Evolutionary conservation across 2,888 invertebrate genomes (phyloP), one percentile per base, ranked within the genome.

Genomic region (Conus canariensis): DNA sequence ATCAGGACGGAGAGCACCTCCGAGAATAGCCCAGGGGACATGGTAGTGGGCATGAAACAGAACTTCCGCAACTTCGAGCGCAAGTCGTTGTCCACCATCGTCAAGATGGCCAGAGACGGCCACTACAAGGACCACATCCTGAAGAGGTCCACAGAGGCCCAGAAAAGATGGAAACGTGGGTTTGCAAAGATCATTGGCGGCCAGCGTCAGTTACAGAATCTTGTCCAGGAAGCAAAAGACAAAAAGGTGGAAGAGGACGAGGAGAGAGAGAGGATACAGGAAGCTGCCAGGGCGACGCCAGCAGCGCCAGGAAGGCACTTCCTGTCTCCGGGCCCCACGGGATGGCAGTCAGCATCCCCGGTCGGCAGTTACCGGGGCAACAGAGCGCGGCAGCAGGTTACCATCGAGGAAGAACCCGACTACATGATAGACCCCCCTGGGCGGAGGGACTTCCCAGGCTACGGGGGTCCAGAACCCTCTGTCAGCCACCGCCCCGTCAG

Each of bases 81-180:
- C 5, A 90, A 91, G 70, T 92, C 92, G 25, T 77, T 92, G 14
- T 82, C 74, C 14, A 93, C 93, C 74, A 92, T 93, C 83, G 91
- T 92, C 9, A 91, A 92, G 56, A 88, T 93, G 88, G 90, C 90
- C 56, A 91, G 91, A 9, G 86, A 91, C 83, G n/a, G 16, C 19
- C 70, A 45, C 14, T 77, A 85, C 74, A 91, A 90, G n/a, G 87
- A 90, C 9, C 88, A 88, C 64, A 88, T 91, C 22, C 30, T 90
- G 45, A 90, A 90, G 60, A 59, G 88, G 14, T 87, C 89, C 16
- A 64, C 80, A 4, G 86, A 90, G 77, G 88, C 85, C 25, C 85
- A 60, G 88, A 58, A 16, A 6, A 58, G 30, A n/a, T 89, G 87
- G 88, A 25, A 77, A 8, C 56, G 85, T 3, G 91, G 74, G 9